Base-by-base conservation (phyloP, 2,113 vertebrate genomes). In the Pachyramphus minor region DNA sequence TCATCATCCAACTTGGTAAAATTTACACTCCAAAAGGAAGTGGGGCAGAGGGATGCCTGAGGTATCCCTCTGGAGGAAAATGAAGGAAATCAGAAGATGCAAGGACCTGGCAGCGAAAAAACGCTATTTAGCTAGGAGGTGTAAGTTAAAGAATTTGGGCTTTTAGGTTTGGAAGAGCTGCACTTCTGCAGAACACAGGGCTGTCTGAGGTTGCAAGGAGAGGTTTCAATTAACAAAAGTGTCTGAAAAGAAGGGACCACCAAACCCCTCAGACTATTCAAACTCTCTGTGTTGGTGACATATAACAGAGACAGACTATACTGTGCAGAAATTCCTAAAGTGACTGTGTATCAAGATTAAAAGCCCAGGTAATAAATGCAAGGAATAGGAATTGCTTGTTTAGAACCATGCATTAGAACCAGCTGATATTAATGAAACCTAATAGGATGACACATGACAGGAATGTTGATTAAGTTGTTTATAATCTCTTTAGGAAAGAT, bases 401-500 rank as follows among this genome's bases (percentile, higher is more conserved):
- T 95, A 94, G 74, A 89, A 64, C 72, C 41, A 60, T 64, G 84
- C 69, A 56, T 75, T 93, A 84, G 35, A 91, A 89, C 77, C 60
- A 68, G 89, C 35, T 93, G 81, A 47, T 91, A 93, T 89, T 97
- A 95, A 95, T 93, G 77, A 93, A 94, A 50, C 52, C 52, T 89
- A 93, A 95, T 87, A 89, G 74, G 73, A 81, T 84, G 81, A 87
- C 74, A 94, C 81, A 47, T 63, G 95, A 84, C 84, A 79, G 39
- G 95, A 95, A 95, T 96, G 47, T 75, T 96, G 95, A 94, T 96
- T 71, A 93, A 93, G 56, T 56, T 93, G 77, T 91, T 94, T 94
- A 75, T 94, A 84, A 87, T 84, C 42, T 91, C 77, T 91, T 87
- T 63, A 72, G 81, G 56, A 94, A 95, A 89, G 18, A 92, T 88